These are phyloP conservation scores for Horisme vitalbata DNA, from an alignment of 2,888 invertebrate species.

Conservation along the genomic window DNA sequence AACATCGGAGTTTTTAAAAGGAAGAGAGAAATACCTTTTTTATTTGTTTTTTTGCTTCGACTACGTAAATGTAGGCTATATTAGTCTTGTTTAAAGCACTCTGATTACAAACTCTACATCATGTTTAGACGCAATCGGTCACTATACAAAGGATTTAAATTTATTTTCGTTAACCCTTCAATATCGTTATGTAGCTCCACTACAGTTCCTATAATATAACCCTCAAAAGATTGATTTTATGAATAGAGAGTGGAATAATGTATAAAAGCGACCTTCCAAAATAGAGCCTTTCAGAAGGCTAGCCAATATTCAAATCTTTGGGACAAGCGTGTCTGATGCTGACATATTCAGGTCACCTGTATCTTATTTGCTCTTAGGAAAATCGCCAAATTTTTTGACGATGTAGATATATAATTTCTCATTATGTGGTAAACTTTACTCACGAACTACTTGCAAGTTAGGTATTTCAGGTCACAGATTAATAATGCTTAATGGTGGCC, in stretches of 20 bases:
- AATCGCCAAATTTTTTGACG: background rate
- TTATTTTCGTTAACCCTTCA: background rate
- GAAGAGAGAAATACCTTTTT: too few relatives aligned
- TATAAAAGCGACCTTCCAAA: conserved; percentile 19
- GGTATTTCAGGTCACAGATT: too few relatives aligned
- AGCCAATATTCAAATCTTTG: conserved; percentile 38
- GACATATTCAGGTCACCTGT: conserved; percentile 37
- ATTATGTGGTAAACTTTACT: too few relatives aligned
- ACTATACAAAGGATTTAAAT: too few relatives aligned
- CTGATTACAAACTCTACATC: too few relatives aligned
- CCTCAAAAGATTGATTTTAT: conserved; percentile 19
- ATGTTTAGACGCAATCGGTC: too few relatives aligned
- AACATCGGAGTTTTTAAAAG: background rate
- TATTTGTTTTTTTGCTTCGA: too few relatives aligned
- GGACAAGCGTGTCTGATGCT: conserved; percentile 12
- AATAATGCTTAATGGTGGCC: too few relatives aligned
- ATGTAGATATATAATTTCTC: background rate
- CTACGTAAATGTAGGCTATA: too few relatives aligned
- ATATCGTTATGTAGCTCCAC: conserved; percentile 17
- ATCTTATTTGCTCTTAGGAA: conserved; percentile 4
- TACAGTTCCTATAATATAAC: conserved; percentile 17
- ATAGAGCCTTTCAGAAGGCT: conserved; percentile 28
- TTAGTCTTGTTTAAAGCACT: too few relatives aligned
- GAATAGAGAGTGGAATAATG: conserved; percentile 13
- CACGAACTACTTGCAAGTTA: too few relatives aligned